phyloP scores from a whole-genome alignment of 1,140 invertebrate genomes.

The Thaumetopoea pityocampa region DNA sequence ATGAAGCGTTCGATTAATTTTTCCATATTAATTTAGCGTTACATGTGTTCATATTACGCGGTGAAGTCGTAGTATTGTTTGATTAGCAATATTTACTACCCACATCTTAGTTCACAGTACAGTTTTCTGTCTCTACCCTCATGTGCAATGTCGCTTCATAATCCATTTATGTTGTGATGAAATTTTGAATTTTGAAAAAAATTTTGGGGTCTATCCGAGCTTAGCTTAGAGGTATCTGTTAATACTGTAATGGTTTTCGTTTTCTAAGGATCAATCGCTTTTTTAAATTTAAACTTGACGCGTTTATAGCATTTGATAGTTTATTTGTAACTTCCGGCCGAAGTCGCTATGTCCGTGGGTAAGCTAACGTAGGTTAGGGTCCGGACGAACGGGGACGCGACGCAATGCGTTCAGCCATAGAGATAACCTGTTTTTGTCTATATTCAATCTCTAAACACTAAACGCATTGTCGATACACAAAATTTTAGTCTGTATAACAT shows the following conservation, averaged over 20 bases:
- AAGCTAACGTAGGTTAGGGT: constrained; percentile 42
- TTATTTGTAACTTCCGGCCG: constrained; percentile 55
- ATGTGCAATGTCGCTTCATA: too few relatives aligned
- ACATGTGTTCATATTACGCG: too few relatives aligned
- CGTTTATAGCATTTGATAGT: constrained; percentile 40
- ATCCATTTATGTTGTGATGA: constrained; percentile 1
- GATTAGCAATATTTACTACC: too few relatives aligned
- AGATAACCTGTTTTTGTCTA: constrained; percentile 33
- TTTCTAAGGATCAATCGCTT: constrained; percentile 25
- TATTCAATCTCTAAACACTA: constrained; percentile 23
- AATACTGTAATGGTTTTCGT: constrained; percentile 26
- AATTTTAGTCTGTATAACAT: constrained; percentile 1
- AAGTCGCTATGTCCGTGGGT: constrained; percentile 55
- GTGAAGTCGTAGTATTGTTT: too few relatives aligned
- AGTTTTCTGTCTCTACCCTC: too few relatives aligned
- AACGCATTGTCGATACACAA: constrained; percentile 18
- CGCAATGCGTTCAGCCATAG: constrained; percentile 27
- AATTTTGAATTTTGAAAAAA: constrained; percentile 10
- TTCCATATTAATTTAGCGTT: too few relatives aligned
- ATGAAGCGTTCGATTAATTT: too few relatives aligned
- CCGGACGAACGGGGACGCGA: constrained; percentile 32
- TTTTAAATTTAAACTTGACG: constrained; percentile 38
- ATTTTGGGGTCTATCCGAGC: constrained; percentile 11
- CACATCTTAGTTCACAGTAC: too few relatives aligned
- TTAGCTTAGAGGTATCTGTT: constrained; percentile 20